These are phyloP conservation scores for Cryptoblepharus egeriae DNA, from an alignment of 2,797 vertebrate genomes.

Conservation along the genomic window DNA sequence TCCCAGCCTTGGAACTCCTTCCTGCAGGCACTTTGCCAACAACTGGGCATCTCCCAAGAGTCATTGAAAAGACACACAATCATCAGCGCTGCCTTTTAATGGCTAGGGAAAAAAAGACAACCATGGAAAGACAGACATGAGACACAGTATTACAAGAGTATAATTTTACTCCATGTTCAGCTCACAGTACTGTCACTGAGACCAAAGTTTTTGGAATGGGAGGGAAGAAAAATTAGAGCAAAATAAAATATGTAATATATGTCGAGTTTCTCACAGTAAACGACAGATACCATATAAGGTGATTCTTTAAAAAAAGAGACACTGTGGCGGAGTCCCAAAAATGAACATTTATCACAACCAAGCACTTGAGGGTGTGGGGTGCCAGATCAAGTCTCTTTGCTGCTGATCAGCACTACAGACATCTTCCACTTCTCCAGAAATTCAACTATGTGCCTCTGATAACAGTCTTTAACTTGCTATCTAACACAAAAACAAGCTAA, in stretches of 20 bases:
- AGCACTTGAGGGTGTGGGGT: background rate
- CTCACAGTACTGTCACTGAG: too few relatives aligned
- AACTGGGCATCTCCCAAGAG: background rate
- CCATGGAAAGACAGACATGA: background rate
- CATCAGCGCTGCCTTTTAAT: background rate
- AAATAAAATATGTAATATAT: too few relatives aligned
- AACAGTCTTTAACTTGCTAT: background rate
- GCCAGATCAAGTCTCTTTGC: background rate
- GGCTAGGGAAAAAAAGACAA: background rate
- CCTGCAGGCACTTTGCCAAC: background rate
- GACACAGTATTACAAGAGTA: too few relatives aligned
- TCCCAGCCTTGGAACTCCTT: background rate
- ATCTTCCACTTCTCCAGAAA: too few relatives aligned
- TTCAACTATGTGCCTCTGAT: too few relatives aligned
- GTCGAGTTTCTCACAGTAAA: too few relatives aligned
- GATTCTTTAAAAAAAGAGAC: background rate
- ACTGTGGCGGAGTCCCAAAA: accelerated
- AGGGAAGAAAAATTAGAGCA: too few relatives aligned
- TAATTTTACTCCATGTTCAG: too few relatives aligned
- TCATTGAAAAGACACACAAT: background rate
- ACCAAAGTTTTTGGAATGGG: too few relatives aligned
- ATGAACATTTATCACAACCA: accelerated
- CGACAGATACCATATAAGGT: background rate
- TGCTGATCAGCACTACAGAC: background rate
- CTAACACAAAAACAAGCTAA: background rate